Evolutionary conservation across 2,797 vertebrate genomes (phyloP).

Genomic region (Hippoglossus hippoglossus): DNA sequence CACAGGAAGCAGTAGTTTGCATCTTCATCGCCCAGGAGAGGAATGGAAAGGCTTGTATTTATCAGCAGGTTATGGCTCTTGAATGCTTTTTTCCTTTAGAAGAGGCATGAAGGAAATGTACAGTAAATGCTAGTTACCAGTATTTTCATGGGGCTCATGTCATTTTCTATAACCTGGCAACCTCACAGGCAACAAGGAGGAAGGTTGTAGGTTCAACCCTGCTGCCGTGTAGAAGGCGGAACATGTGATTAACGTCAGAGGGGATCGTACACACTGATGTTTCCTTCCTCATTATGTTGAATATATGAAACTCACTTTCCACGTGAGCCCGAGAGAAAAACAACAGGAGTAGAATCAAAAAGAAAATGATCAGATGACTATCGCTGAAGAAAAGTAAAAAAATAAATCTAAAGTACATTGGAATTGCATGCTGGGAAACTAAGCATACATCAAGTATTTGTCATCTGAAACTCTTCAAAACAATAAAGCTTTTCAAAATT

Average conservation of each 20-base stretch:
- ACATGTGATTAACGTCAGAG: conserved; percentile 2
- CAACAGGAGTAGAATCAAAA: background rate
- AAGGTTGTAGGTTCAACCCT: background rate
- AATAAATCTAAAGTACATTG: no score
- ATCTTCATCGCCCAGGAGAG: no score
- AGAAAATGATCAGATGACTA: background rate
- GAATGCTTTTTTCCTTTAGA: no score
- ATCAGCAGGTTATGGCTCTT: no score
- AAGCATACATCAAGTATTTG: no score
- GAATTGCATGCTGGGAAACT: no score
- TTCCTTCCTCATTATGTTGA: conserved; percentile 10
- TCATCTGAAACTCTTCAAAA: no score
- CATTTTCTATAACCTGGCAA: background rate
- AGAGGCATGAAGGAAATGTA: no score
- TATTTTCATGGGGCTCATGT: background rate
- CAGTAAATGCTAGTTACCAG: no score
- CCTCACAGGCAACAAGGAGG: background rate
- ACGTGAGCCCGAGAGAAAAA: background rate
- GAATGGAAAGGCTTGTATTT: no score
- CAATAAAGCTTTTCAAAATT: no score
- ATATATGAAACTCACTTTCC: conserved; percentile 21
- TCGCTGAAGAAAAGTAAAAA: no score
- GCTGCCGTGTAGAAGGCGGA: background rate
- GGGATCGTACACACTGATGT: conserved; percentile 1
- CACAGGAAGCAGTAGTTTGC: background rate